Conservation (phyloP, 2,797 vertebrate genomes). For the Typhlichthys subterraneus region DNA sequence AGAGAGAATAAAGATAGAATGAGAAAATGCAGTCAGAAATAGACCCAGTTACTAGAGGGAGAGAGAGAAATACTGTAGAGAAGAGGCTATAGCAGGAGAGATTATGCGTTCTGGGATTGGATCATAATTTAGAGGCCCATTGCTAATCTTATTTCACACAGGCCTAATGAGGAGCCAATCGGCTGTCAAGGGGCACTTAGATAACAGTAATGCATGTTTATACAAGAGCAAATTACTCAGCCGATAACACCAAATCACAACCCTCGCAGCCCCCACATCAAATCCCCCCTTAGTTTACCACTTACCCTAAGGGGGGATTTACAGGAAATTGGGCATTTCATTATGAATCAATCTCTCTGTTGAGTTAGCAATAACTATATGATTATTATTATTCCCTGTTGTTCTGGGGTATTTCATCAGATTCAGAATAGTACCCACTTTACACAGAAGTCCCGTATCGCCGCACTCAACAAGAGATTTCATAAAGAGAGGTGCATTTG, state of each 20-base stretch:
- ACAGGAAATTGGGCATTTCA: constrained; percentile 76
- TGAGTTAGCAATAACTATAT: constrained; percentile 63
- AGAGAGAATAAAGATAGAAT: background rate
- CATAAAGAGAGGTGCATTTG: background rate
- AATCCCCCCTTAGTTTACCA: constrained; percentile 70
- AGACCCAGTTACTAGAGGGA: constrained; percentile 1
- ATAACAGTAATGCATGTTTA: constrained; percentile 77
- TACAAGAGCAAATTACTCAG: constrained; percentile 76
- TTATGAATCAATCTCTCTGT: constrained; percentile 67
- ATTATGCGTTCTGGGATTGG: constrained; percentile 74
- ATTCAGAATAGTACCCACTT: no score
- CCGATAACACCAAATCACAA: constrained; percentile 69
- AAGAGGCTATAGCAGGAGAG: constrained; percentile 42
- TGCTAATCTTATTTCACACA: constrained; percentile 78
- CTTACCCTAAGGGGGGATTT: constrained; percentile 66
- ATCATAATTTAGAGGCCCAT: constrained; percentile 74
- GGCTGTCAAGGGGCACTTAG: constrained; percentile 71
- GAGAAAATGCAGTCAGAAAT: background rate
- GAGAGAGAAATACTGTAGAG: background rate
- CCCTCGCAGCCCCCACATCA: constrained; percentile 60
- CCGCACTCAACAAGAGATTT: background rate
- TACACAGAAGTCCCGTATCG: no score
- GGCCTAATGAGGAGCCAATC: constrained; percentile 76
- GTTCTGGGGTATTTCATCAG: constrained; percentile 34
- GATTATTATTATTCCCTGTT: constrained; percentile 61